Conservation (phyloP, 2,888 invertebrate genomes). For the Phania funesta region DNA sequence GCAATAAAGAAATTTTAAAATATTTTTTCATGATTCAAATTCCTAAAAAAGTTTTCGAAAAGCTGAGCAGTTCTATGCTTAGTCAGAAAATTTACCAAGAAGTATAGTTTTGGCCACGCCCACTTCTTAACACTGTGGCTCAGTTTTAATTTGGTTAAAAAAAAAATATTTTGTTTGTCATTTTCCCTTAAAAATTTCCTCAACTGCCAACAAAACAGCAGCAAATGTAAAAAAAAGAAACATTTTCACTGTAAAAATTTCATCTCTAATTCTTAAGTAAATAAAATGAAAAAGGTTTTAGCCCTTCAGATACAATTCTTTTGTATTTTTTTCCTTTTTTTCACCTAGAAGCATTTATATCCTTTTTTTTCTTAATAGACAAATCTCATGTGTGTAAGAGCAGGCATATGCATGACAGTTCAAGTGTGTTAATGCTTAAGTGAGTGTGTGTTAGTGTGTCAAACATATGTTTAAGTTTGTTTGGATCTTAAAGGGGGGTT, state of each 20-base stretch:
- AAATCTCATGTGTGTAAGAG: slow-evolving; percentile 4
- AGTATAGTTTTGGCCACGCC: too few species aligned
- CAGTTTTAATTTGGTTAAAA: neutral
- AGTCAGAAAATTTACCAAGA: too few species aligned
- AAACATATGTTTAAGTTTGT: neutral
- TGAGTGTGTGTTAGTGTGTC: neutral
- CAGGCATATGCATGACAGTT: neutral
- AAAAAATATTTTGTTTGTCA: neutral
- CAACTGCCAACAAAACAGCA: neutral
- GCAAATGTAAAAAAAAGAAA: neutral
- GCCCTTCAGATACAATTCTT: neutral
- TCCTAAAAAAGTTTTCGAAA: too few species aligned
- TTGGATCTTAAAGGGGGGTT: neutral
- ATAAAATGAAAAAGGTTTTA: slow-evolving; percentile 33
- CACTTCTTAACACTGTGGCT: too few species aligned
- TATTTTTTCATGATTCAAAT: too few species aligned
- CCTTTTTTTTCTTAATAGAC: neutral
- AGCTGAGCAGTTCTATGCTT: too few species aligned
- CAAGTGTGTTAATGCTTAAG: neutral
- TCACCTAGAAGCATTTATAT: slow-evolving; percentile 34
- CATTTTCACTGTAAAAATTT: neutral
- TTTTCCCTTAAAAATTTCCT: neutral
- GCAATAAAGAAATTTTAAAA: too few species aligned
- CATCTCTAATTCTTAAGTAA: slow-evolving; percentile 35
- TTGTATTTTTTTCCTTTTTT: neutral